Conservation (phyloP, 1,140 invertebrate genomes). For the Diorhabda sublineata region DNA sequence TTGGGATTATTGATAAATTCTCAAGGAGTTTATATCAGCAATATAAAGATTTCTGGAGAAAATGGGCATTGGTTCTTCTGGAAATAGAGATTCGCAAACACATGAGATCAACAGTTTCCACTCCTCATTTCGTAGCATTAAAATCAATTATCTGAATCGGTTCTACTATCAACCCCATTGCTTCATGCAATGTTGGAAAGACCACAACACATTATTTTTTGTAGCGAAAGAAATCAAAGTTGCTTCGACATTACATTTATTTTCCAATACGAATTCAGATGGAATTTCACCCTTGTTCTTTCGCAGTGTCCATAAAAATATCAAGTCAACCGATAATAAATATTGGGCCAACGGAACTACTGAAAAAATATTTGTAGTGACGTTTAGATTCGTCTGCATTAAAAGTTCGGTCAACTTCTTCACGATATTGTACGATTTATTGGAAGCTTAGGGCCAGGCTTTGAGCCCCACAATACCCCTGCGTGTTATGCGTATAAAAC, state of each 20-base stretch:
- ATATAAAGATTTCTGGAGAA: constrained; percentile 3
- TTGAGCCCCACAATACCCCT: too few relatives aligned
- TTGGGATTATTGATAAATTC: neutral
- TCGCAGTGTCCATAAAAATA: neutral
- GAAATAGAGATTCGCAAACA: neutral
- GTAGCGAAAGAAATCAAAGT: neutral
- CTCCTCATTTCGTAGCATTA: constrained; percentile 1
- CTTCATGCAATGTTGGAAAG: neutral
- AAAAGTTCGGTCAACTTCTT: too few relatives aligned
- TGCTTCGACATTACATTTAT: neutral
- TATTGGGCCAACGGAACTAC: too few relatives aligned
- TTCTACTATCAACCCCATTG: neutral
- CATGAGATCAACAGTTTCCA: constrained; percentile 1
- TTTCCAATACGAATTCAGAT: neutral
- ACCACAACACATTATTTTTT: constrained; percentile 1
- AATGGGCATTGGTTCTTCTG: neutral
- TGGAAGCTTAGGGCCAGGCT: too few relatives aligned
- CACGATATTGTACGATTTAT: too few relatives aligned
- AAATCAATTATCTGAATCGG: neutral
- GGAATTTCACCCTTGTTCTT: constrained; percentile 5
- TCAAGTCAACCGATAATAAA: neutral
- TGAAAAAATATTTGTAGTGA: too few relatives aligned
- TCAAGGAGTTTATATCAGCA: neutral
- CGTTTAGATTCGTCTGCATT: too few relatives aligned
- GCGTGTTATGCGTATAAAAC: too few relatives aligned